Evolutionary conservation across 2,888 invertebrate species (phyloP).

Genomic region (Cyclophora punctaria): DNA sequence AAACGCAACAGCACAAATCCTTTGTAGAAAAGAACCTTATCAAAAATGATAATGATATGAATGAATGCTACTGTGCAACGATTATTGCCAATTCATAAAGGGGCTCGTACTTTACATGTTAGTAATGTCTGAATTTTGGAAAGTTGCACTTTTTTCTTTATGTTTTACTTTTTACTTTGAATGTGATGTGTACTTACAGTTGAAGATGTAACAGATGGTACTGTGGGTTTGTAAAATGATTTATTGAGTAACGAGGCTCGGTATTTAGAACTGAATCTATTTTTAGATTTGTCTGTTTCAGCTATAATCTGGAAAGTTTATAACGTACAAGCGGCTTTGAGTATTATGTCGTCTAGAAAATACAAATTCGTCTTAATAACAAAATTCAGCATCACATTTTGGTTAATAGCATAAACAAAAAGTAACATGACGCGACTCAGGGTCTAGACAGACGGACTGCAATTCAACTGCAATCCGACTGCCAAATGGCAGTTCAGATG

Average conservation of each 20-base stretch:
- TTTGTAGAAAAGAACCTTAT: too few relatives aligned
- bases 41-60: conserved; percentile 11
- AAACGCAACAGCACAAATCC: too few relatives aligned
- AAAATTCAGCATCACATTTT: too few relatives aligned
- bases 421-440: too few relatives aligned
- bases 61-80: conserved; percentile 16
- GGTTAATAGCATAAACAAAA: too few relatives aligned
- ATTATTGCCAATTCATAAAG: conserved; percentile 65
- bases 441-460: too few relatives aligned
- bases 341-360: too few relatives aligned
- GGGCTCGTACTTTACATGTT: conserved; percentile 45
- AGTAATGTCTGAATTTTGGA: conserved; percentile 15
- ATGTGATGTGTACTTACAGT: conserved; percentile 56
- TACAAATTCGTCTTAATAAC: too few relatives aligned
- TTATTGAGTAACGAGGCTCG: conserved; percentile 69
- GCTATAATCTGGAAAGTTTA: conserved; percentile 54
- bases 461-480: too few relatives aligned
- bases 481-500: too few relatives aligned
- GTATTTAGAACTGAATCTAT: conserved; percentile 77
- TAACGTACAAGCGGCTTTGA: not conserved
- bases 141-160: conserved; percentile 20
- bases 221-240: conserved; percentile 78
- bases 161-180: conserved; percentile 15
- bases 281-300: conserved; percentile 64
- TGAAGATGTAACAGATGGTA: conserved; percentile 74